Evolutionary conservation across 2,113 vertebrate species (phyloP).

Genomic region (Setophaga petechia): DNA sequence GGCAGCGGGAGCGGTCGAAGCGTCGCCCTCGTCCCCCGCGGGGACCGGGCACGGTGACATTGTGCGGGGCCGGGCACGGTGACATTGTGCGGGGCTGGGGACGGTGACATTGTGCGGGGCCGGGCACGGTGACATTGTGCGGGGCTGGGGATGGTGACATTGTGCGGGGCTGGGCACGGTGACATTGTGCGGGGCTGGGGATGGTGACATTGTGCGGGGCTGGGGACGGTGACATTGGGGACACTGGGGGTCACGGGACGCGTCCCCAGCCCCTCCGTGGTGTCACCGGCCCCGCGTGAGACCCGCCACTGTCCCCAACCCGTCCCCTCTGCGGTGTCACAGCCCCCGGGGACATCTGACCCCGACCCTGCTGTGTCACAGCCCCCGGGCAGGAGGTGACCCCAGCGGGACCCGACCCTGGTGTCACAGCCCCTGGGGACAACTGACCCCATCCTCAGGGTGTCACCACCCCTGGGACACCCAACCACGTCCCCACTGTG

Average conservation of each 20-base stretch:
- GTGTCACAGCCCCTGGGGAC: neutral
- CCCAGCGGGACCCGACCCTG: neutral
- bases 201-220: no score
- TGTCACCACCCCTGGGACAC: neutral
- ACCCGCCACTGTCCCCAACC: neutral
- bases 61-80: no score
- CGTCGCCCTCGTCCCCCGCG: neutral
- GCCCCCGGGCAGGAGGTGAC: neutral
- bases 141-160: neutral
- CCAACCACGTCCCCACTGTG: neutral
- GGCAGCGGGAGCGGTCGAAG: neutral
- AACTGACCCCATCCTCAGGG: neutral
- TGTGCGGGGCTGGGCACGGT: no score
- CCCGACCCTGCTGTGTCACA: neutral
- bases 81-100: neutral
- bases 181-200: no score
- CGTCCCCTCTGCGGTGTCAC: neutral
- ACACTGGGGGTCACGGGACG: neutral
- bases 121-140: neutral
- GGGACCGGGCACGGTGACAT: neutral
- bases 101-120: neutral
- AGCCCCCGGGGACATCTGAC: neutral
- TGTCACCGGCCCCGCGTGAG: neutral
- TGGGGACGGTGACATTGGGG: no score
- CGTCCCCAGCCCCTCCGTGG: fast-evolving